phyloP scores from a whole-genome alignment of 2,113 vertebrate species.

The Crotalus horridus region DNA sequence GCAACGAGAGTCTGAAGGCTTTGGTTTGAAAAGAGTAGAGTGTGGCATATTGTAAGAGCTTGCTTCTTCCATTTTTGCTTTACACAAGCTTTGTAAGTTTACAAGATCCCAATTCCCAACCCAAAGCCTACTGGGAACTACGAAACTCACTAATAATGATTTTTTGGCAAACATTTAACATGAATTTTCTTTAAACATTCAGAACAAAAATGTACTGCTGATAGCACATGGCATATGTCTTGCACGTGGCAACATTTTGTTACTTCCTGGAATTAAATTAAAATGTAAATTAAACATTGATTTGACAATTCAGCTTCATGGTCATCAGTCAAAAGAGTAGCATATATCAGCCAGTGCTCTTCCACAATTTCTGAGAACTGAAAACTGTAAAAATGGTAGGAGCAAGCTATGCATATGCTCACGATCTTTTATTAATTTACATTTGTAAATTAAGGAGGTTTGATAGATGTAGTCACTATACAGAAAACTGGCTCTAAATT shows the following conservation, averaged over 20 bases:
- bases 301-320: conserved; percentile 2
- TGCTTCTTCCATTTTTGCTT: conserved; percentile 42
- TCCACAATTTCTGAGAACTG: not conserved
- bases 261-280: not conserved
- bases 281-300: conserved; percentile 18
- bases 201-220: not conserved
- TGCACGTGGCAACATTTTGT: conserved; percentile 17
- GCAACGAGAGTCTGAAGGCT: conserved; percentile 30
- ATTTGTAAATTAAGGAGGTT: conserved; percentile 70
- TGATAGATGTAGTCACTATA: conserved; percentile 25
- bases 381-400: conserved; percentile 43
- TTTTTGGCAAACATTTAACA: conserved; percentile 25
- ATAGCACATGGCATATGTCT: not conserved
- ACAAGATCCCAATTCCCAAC: conserved; percentile 20
- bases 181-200: not conserved
- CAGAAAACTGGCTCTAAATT: not conserved
- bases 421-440: conserved; percentile 28
- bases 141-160: conserved; percentile 27
- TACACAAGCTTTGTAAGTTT: not conserved
- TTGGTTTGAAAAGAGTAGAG: conserved; percentile 55
- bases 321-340: not conserved
- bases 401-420: conserved; percentile 62
- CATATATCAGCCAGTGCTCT: not conserved
- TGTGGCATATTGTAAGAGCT: conserved; percentile 45
- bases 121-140: conserved; percentile 20